phyloP scores from a whole-genome alignment of 2,797 vertebrate species.

The Pogoniulus pusillus region DNA sequence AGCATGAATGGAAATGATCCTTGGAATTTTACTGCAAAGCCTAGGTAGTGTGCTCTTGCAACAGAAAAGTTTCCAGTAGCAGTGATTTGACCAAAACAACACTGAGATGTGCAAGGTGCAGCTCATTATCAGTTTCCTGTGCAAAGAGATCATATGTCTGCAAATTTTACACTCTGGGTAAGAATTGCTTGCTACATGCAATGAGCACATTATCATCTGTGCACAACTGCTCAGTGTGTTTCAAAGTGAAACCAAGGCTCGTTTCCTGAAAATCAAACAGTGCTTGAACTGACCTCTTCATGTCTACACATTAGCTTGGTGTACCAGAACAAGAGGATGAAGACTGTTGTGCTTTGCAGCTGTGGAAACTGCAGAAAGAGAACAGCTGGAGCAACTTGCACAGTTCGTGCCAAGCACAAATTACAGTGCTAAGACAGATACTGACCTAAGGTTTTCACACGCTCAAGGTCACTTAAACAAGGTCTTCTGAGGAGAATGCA shows the following conservation, averaged over 20 bases:
- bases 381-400: not conserved
- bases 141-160: too few relatives aligned
- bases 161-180: not conserved
- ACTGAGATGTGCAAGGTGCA: not conserved
- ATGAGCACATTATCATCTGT: not conserved
- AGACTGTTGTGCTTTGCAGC: not conserved
- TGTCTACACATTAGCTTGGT: not conserved
- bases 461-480: not conserved
- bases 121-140: not conserved
- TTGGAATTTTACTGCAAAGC: not conserved
- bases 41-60: not conserved
- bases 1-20: not conserved
- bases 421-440: not conserved
- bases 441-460: not conserved
- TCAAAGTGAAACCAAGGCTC: not conserved
- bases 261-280: not conserved
- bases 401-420: not conserved
- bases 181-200: not conserved
- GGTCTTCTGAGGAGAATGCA: not conserved
- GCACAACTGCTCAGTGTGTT: not conserved
- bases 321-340: not conserved
- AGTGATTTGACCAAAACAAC: not conserved
- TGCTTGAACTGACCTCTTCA: not conserved
- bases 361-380: conserved; percentile 12
- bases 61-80: not conserved